Percentiles rank a stretch among this genome's conserved stretches.
Evolutionary conservation across 2,113 vertebrate species (phyloP).

Genomic region (Otocyon megalotis): DNA sequence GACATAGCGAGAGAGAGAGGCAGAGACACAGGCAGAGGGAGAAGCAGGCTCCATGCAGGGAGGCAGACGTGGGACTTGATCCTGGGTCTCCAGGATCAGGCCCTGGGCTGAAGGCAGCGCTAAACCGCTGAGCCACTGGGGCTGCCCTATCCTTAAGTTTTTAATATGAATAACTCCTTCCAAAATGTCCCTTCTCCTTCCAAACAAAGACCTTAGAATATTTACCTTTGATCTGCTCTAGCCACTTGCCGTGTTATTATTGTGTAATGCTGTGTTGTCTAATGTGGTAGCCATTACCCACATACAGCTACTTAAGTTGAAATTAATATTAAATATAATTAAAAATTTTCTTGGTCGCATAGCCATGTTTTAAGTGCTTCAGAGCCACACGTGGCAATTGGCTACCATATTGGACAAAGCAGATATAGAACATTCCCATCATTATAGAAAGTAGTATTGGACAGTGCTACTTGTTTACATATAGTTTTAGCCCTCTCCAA

Average conservation of each 20-base stretch:
- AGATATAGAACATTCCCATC: not conserved
- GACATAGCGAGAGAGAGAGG: too few relatives aligned
- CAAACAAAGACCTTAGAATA: not conserved
- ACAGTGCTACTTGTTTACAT: not conserved
- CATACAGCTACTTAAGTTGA: not conserved
- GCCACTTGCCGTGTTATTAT: not conserved
- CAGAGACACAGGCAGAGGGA: too few relatives aligned
- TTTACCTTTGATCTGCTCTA: not conserved
- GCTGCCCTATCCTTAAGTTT: not conserved
- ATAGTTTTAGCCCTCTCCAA: not conserved
- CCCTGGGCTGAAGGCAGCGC: too few relatives aligned
- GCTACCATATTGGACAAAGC: not conserved
- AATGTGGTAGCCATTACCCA: not conserved
- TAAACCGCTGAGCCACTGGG: too few relatives aligned
- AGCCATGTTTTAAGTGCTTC: not conserved
- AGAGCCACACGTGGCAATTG: not conserved
- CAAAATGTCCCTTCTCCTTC: not conserved
- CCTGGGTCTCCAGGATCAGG: too few relatives aligned
- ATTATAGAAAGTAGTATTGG: not conserved
- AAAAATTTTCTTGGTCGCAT: not conserved
- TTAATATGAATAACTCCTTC: not conserved
- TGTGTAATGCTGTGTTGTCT: not conserved
- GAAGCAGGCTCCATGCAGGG: too few relatives aligned
- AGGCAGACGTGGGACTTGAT: too few relatives aligned
- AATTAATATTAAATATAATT: not conserved